Percentiles rank a stretch among this genome's conserved stretches.
phyloP scores from a whole-genome alignment of 2,113 vertebrate genomes.

The Centropus bengalensis region DNA sequence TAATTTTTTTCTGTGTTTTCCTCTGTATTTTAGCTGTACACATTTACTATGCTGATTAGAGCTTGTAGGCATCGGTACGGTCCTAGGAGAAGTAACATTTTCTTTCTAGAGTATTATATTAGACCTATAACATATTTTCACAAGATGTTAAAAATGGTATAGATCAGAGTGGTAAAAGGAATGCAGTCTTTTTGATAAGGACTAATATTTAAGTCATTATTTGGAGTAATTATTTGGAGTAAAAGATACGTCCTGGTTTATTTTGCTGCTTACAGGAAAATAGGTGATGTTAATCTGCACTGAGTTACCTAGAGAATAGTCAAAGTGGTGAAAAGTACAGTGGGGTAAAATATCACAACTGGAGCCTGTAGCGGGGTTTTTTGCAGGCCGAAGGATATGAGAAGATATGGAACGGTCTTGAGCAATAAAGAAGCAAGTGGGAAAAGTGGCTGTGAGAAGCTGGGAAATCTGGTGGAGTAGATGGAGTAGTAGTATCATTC shows the following conservation, averaged over 20 bases:
- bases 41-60: not conserved
- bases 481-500: no score
- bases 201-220: slow-evolving; percentile 51
- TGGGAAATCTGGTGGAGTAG: no score
- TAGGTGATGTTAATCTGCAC: slow-evolving; percentile 19
- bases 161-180: not conserved
- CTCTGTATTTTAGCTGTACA: not conserved
- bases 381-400: no score
- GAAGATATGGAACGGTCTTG: no score
- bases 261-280: slow-evolving; percentile 56
- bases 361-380: no score
- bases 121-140: slow-evolving; percentile 60
- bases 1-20: not conserved
- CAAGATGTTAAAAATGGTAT: slow-evolving; percentile 42
- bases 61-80: not conserved
- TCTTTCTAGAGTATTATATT: not conserved
- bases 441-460: no score
- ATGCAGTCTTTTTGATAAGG: slow-evolving; percentile 32
- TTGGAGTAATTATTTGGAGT: not conserved
- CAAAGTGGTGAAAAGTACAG: slow-evolving; percentile 31
- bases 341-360: not conserved
- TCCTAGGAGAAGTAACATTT: slow-evolving; percentile 29
- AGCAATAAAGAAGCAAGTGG: no score
- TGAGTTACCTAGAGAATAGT: slow-evolving; percentile 42
- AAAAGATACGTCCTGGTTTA: slow-evolving; percentile 59